Base-by-base conservation (phyloP, 2,113 vertebrate genomes). In the Ursus arctos region DNA sequence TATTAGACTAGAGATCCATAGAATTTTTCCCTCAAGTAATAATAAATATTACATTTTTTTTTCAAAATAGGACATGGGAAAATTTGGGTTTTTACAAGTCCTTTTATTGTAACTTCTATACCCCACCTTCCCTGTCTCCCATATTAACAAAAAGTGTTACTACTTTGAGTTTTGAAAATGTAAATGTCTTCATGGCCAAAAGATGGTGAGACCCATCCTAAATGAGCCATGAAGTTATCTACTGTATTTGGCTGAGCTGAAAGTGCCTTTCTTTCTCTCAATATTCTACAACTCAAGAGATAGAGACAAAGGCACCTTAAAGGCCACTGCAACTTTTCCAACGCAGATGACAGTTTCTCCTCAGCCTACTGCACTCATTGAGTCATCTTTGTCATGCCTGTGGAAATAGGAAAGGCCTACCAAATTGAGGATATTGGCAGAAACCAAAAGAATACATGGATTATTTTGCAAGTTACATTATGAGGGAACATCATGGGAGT, bases 131-230 rank as follows among this genome's bases (percentile, higher is more conserved):
- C 24, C 28, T 91, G 33, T 87, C 55, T 94, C 36, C 28, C 67
- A 11, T 85, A 40, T 72, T 94, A 93, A 94, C 14, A 65, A 18
- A 18, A 92, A 77, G 22, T 88, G 40, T 92, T 84, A 80, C 22
- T 84, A 80, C 22, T 40, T 91, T 80, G 22, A 86, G 40, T 87
- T 97, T 94, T 96, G 72, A 63, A 97, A 94, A 93, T 71, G 10
- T 88, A 36, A 53, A 7, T 53, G 18, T 84, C 28, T 89, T 96
- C 33, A 49, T 94, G 82, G 57, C 59, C 67, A 93, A 22, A 28
- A 94, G 49, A 36, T 59, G 71, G 7, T 91, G 53, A 36, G 33
- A 88, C 26, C 28, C 43, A n/a, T 59, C 26, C 80, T 93, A 51
- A 87, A 28, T 69, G 53, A 95, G 53, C 10, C 40, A 19, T 53